Evolutionary conservation across 1,140 invertebrate species (phyloP), one percentile per base, ranked within the genome.

Genomic region (Conopomorpha cramerella): DNA sequence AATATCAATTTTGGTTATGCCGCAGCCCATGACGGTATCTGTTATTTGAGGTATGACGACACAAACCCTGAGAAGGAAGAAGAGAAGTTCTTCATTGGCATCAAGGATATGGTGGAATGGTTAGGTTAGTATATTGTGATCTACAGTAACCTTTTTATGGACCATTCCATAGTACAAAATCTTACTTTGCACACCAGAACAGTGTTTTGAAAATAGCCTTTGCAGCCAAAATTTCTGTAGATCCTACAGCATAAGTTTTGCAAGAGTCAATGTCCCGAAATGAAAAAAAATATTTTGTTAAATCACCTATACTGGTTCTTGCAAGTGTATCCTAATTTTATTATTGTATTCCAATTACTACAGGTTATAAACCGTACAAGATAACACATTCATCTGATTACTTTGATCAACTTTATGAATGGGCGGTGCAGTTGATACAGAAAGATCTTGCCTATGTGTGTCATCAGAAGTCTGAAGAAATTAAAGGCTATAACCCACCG

Each of bases 1-100:
- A 99, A 99, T 72, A 99, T 99, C 16, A 99, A 99, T 79, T 99
- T 99, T 84, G 97, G 96, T 33, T 99, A 97, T 84, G 98, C 98
- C 11, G 89, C 88, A 51, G 91, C 89, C 14, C 82, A 94, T 54
- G 81, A 88, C 63, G 98, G 98, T 1, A 63, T 90, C 13, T 98
- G 95, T 62, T 95, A 91, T 65, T 77, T 99, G 17, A 86, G 98
- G 34, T 99, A 97, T 73, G 68, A 99, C 80, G 98, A 99, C 68
- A 99, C 98, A 3, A 99, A 99, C 81, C 98, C 98, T 2, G 97
- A 99, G 73, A 99, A 99, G 70, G 98, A 99, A 78, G 98, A 99
- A 76, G 95, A 98, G 58, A 95, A 95, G 61, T 99, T 98, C 74
- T 98, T 99, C 67, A 79, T 84, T 30, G 95, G 86, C 6, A 99